Conservation (phyloP, 2,113 vertebrate species). For the Reinhardtius hippoglossoides region DNA sequence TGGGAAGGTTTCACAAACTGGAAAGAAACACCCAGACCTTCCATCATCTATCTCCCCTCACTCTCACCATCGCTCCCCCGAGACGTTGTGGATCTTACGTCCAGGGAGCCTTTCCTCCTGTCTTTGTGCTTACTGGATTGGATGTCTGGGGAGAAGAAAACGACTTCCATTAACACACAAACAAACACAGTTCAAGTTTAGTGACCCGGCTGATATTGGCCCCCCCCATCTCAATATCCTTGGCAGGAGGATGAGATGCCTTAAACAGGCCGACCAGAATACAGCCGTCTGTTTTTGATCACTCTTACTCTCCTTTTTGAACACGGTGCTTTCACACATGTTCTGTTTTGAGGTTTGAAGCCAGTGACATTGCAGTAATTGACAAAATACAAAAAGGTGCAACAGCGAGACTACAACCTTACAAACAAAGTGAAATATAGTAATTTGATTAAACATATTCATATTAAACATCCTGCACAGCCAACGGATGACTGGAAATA, state of each 20-base stretch:
- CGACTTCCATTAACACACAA: conserved; percentile 27
- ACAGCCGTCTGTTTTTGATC: not conserved
- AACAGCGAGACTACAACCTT: no score
- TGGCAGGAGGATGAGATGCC: not conserved
- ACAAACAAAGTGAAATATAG: no score
- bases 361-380: not conserved
- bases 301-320: not conserved
- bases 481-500: not conserved
- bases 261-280: not conserved
- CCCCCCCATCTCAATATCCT: not conserved
- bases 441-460: not conserved
- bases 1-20: conserved; percentile 41
- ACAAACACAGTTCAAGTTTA: conserved; percentile 6
- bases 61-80: conserved; percentile 92
- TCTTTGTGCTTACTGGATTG: conserved; percentile 93
- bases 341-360: not conserved
- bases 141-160: conserved; percentile 84
- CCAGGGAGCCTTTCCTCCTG: conserved; percentile 93
- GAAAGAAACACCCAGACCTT: conserved; percentile 52
- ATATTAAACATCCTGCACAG: not conserved
- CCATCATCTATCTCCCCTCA: conserved; percentile 52
- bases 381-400: not conserved
- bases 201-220: not conserved
- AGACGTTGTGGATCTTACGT: conserved; percentile 89
- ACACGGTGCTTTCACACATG: not conserved